These are phyloP conservation scores for Temnothorax curvispinosus DNA, from an alignment of 1,140 invertebrate genomes.

Conservation along the genomic window DNA sequence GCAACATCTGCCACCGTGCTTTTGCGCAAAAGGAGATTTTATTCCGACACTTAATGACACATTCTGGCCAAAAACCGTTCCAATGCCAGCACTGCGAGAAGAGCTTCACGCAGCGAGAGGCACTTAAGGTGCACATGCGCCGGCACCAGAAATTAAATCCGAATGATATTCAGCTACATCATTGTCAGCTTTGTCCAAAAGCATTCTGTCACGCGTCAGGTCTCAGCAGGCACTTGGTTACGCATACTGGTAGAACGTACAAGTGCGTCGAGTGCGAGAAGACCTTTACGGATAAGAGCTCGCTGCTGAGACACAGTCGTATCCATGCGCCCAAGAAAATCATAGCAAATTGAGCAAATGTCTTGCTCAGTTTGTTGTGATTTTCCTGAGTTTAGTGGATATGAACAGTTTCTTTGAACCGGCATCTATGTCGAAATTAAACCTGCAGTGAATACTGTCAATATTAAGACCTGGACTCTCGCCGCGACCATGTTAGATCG, in stretches of 20 bases:
- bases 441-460: neutral
- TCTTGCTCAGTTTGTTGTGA: constrained; percentile 18
- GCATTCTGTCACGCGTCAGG: constrained; percentile 90
- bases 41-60: constrained; percentile 93
- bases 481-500: too few relatives aligned
- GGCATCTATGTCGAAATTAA: neutral
- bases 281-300: constrained; percentile 90
- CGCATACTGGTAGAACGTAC: constrained; percentile 89
- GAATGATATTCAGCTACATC: constrained; percentile 87
- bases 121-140: constrained; percentile 88
- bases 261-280: constrained; percentile 89
- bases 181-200: constrained; percentile 90
- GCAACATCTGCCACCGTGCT: constrained; percentile 89
- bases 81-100: constrained; percentile 91
- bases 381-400: neutral
- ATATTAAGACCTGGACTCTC: neutral
- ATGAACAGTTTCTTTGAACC: neutral
- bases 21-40: constrained; percentile 94
- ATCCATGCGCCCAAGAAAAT: constrained; percentile 84
- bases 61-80: constrained; percentile 94
- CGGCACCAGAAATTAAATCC: constrained; percentile 87
- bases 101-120: constrained; percentile 90
- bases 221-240: constrained; percentile 90
- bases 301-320: constrained; percentile 88
- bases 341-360: constrained; percentile 61